phyloP scores from a whole-genome alignment of 1,140 invertebrate species.

The Sarcophaga peregrina region DNA sequence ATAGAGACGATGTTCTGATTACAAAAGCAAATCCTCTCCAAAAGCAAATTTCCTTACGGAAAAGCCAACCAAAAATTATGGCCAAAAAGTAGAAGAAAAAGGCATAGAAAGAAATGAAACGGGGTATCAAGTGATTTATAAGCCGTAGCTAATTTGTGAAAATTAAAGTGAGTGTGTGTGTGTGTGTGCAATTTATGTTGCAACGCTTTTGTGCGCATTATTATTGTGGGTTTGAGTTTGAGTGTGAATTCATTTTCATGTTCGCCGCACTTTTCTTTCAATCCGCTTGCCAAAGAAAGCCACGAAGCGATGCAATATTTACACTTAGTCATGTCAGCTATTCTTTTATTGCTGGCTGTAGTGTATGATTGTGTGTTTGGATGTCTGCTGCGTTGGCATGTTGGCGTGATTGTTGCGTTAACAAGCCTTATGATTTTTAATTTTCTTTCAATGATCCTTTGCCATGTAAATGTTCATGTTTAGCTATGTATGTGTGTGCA shows the following conservation, averaged over 20 bases:
- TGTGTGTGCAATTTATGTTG: conserved; percentile 31
- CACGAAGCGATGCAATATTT: not conserved
- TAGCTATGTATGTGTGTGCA: not conserved
- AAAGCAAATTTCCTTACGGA: too few species aligned
- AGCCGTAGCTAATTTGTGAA: conserved; percentile 43
- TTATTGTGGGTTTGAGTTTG: not conserved
- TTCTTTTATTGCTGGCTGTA: not conserved
- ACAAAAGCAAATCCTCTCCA: too few species aligned
- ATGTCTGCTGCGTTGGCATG: not conserved
- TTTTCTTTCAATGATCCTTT: not conserved
- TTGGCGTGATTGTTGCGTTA: conserved; percentile 13
- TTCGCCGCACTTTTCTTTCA: not conserved
- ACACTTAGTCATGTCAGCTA: not conserved
- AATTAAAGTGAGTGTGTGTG: conserved; percentile 18
- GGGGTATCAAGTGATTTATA: conserved; percentile 22
- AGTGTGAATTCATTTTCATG: not conserved
- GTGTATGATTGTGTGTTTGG: not conserved
- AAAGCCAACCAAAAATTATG: too few species aligned
- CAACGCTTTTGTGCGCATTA: conserved; percentile 28
- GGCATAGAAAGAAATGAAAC: not conserved
- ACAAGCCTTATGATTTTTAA: conserved; percentile 36
- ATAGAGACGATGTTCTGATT: too few species aligned
- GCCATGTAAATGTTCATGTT: not conserved
- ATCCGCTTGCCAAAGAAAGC: too few species aligned
- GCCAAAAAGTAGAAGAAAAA: not conserved